Percentiles rank a stretch among this genome's conserved stretches.
Conservation (phyloP, 64 coral and sea anemone species). For the Pocillopora verrucosa region DNA sequence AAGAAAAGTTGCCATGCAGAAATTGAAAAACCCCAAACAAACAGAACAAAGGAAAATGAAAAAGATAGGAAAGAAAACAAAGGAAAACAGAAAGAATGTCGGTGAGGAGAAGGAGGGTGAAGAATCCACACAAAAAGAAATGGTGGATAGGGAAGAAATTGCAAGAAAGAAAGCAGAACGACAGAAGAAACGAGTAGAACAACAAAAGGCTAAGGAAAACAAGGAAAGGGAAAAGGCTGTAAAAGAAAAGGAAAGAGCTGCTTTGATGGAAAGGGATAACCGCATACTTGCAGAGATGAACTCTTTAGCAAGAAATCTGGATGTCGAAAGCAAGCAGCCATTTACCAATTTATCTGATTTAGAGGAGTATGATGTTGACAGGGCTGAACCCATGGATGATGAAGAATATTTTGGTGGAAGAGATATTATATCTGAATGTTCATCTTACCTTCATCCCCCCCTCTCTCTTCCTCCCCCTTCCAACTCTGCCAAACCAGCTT, state of each 20-base stretch:
- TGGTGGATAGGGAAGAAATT: too few relatives aligned
- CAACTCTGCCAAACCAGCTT: not conserved
- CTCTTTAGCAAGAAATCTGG: not conserved
- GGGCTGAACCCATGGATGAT: too few relatives aligned
- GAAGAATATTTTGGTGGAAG: too few relatives aligned
- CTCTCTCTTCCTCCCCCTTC: not conserved
- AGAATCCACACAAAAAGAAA: not conserved
- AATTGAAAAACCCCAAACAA: not conserved
- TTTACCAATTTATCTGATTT: not conserved
- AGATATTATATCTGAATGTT: not conserved
- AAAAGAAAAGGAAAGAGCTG: slow-evolving; percentile 12
- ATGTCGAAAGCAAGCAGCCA: too few relatives aligned
- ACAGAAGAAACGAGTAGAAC: not conserved
- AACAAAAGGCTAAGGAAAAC: not conserved
- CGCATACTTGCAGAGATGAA: not conserved
- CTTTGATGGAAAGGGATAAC: not conserved
- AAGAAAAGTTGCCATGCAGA: not conserved
- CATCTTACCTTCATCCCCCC: too few relatives aligned
- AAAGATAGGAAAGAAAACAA: not conserved
- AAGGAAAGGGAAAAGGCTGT: slow-evolving; percentile 2
- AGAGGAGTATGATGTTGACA: not conserved
- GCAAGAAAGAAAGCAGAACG: not conserved
- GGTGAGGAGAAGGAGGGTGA: not conserved
- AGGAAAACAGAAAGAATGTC: not conserved
- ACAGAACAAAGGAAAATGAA: not conserved